A percentile compares a stretch with the other conserved stretches of the same genome.
These are phyloP conservation scores for Chrysolina oricalcia DNA, from an alignment of 2,888 invertebrate genomes.

Conservation along the genomic window DNA sequence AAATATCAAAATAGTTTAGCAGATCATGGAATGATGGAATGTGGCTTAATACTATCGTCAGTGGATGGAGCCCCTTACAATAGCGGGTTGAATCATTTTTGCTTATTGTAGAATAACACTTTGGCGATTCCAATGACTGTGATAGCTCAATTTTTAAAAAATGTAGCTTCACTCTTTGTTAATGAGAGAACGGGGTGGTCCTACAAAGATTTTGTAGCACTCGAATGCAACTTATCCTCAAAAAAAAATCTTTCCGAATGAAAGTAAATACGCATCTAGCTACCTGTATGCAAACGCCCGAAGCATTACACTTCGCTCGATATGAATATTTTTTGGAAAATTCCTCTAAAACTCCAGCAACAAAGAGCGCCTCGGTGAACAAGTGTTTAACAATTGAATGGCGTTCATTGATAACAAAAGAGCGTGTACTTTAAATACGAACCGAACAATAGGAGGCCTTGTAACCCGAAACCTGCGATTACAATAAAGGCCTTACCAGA, in stretches of 20 bases:
- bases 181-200: too few species aligned
- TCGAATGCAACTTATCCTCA: not conserved
- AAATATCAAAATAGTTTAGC: too few species aligned
- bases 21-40: too few species aligned
- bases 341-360: slow-evolving; percentile 58
- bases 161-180: too few species aligned
- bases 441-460: slow-evolving; percentile 65
- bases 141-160: too few species aligned
- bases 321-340: slow-evolving; percentile 53
- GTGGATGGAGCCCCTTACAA: too few species aligned
- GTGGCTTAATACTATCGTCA: too few species aligned
- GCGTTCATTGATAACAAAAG: slow-evolving; percentile 66
- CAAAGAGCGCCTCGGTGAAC: slow-evolving; percentile 59
- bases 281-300: slow-evolving; percentile 34
- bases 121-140: too few species aligned
- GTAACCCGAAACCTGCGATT: slow-evolving; percentile 65
- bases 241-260: not conserved
- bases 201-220: not conserved
- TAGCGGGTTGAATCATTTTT: too few species aligned
- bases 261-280: slow-evolving; percentile 29
- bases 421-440: slow-evolving; percentile 62
- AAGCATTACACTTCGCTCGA: slow-evolving; percentile 27
- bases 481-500: slow-evolving; percentile 53
- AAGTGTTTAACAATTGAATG: slow-evolving; percentile 67
- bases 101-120: too few species aligned